Evolutionary conservation across 2,113 vertebrate genomes (phyloP), one percentile per base, ranked within the genome.

Genomic region (Rhea pennata): DNA sequence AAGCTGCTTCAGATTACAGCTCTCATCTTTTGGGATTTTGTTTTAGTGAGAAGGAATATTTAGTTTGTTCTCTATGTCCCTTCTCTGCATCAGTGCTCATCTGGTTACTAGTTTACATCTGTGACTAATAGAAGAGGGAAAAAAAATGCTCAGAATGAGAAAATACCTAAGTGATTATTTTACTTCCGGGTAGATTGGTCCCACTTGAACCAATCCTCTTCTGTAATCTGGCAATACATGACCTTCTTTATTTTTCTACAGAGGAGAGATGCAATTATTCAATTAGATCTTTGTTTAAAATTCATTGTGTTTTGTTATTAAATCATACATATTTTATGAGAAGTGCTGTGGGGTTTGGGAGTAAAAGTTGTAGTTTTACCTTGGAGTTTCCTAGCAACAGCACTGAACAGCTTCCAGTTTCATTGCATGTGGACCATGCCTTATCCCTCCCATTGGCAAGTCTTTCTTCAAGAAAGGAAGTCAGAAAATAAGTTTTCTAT

Each of bases 141-240:
- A n/a, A n/a, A 84, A 71, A 62, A 29, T 2, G 31, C 19, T 51
- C 70, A 56, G 16, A 71, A 21, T 88, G 64, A 77, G 42, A 67
- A 56, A 91, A 84, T n/a, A 91, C 23, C 58, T 26, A 56, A 81
- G 69, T 56, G 27, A 12, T 81, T 87, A 6, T 84, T 83, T 95
- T 86, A 67, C 84, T 89, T 89, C 87, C 93, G 51, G 16, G 13
- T 91, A 81, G 70, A 67, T 54, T 86, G 27, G 51, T 91, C 80
- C 81, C 65, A 19, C 19, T 64, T 93, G 88, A 69, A 88, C 76
- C 39, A 81, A 1, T 77, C 76, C 46, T 59, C 0, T 58, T 62
- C 50, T 88, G 21, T 56, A 87, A 48, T 40, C 74, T 14, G 17
- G 51, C 53, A 46, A 6, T 56, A 46, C 5, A 0, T 79, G 73